Evolutionary conservation across 2,113 vertebrate genomes (phyloP).

Genomic region (Salvelinus namaycush): DNA sequence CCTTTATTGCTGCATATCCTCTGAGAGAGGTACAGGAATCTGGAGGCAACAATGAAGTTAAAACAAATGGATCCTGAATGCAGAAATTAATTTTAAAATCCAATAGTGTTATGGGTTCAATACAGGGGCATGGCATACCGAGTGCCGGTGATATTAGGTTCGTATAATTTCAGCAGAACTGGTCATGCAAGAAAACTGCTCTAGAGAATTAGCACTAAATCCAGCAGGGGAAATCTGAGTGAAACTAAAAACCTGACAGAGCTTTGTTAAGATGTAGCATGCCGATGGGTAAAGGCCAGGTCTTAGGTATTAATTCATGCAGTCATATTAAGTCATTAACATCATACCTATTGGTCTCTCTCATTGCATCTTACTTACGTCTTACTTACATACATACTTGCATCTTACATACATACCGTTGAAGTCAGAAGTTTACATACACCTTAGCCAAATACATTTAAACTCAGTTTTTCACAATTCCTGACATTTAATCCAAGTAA

Average conservation of each 20-base stretch:
- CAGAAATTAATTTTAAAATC: slow-evolving; percentile 26
- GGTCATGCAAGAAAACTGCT: slow-evolving; percentile 13
- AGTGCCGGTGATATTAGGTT: slow-evolving; percentile 3
- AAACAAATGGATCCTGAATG: slow-evolving; percentile 39
- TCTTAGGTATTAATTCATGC: neutral
- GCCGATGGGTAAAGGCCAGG: neutral
- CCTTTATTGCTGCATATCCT: slow-evolving; percentile 48
- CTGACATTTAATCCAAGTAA: too few species aligned
- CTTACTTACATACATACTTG: slow-evolving; percentile 16
- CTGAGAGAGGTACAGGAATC: slow-evolving; percentile 35
- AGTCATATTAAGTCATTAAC: slow-evolving; percentile 6
- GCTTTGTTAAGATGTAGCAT: slow-evolving; percentile 10
- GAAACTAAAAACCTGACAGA: slow-evolving; percentile 9
- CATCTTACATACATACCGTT: neutral
- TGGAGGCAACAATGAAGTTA: slow-evolving; percentile 25
- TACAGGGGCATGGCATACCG: slow-evolving; percentile 33
- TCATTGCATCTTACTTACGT: slow-evolving; percentile 6
- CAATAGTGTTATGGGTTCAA: slow-evolving; percentile 38
- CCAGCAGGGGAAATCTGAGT: neutral
- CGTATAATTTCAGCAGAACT: slow-evolving; percentile 7
- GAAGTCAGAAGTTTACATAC: too few species aligned
- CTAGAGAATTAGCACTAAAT: slow-evolving; percentile 23
- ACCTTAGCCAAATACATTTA: too few species aligned
- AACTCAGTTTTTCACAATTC: too few species aligned
- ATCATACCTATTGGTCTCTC: neutral